phyloP scores from a whole-genome alignment of 2,888 invertebrate genomes.

The Ochropleura leucogaster region DNA sequence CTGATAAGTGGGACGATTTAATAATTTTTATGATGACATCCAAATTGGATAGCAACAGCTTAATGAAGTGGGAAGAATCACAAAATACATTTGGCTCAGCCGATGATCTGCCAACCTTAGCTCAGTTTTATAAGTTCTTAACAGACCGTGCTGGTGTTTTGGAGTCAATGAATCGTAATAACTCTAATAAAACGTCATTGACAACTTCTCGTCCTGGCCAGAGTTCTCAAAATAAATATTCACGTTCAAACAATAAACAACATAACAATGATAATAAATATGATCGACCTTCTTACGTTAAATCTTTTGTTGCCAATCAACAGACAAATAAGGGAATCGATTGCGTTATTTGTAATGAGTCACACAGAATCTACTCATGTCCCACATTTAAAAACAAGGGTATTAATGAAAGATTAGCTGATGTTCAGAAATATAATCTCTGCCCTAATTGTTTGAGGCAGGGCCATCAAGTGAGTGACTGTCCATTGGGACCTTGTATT shows the following conservation, averaged over 20 bases:
- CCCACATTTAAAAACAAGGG: constrained; percentile 54
- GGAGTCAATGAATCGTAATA: constrained; percentile 55
- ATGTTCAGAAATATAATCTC: constrained; percentile 51
- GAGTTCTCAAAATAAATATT: background rate
- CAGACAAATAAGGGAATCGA: background rate
- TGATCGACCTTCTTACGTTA: background rate
- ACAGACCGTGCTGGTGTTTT: constrained; percentile 61
- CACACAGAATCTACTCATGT: constrained; percentile 62
- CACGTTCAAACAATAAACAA: background rate
- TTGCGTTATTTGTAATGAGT: constrained; percentile 56
- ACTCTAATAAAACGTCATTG: background rate
- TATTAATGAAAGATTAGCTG: constrained; percentile 36
- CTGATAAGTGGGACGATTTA: constrained; percentile 54
- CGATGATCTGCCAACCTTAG: constrained; percentile 53
- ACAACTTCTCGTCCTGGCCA: background rate
- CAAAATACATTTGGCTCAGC: constrained; percentile 28
- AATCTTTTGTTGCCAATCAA: background rate
- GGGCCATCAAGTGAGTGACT: constrained; percentile 49
- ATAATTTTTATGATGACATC: constrained; percentile 55
- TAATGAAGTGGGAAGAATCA: constrained; percentile 64
- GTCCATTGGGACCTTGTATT: constrained; percentile 58
- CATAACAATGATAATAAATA: background rate
- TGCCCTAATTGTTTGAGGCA: constrained; percentile 57
- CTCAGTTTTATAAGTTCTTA: too few relatives aligned
- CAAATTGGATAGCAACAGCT: constrained; percentile 54